Percentiles rank a stretch among this genome's conserved stretches.
Evolutionary conservation across 2,888 invertebrate species (phyloP).

Genomic region (Pristionchus japonicus): DNA sequence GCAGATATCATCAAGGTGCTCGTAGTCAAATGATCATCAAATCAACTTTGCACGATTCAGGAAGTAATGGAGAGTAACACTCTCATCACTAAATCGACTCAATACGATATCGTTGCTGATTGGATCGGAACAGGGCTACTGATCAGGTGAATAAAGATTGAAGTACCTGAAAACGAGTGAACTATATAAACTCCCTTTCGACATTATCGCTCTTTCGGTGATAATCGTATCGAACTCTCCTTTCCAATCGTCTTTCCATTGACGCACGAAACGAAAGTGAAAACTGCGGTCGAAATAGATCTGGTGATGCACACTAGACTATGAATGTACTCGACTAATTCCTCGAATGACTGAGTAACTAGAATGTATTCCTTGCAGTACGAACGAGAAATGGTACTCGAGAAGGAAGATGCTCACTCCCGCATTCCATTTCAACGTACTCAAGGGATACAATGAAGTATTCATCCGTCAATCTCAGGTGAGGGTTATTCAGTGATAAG

Average conservation of each 20-base stretch:
- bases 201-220: neutral
- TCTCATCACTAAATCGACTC: conserved; percentile 75
- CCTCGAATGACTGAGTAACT: neutral
- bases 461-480: conserved; percentile 16
- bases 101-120: conserved; percentile 76
- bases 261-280: neutral
- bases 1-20: conserved; percentile 27
- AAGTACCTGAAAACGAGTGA: neutral
- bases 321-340: neutral
- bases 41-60: conserved; percentile 44
- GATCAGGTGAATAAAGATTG: neutral
- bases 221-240: neutral
- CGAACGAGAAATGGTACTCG: conserved; percentile 77
- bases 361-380: conserved; percentile 45
- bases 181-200: neutral
- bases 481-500: neutral
- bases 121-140: conserved; percentile 78
- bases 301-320: neutral
- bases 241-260: neutral
- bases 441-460: conserved; percentile 73
- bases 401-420: conserved; percentile 78
- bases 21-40: neutral
- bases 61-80: conserved; percentile 72
- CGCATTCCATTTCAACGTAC: conserved; percentile 78
- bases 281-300: neutral